Percentiles rank a stretch among this genome's conserved stretches.
These are phyloP conservation scores for Drosophila ananassae DNA, from an alignment of 1,140 invertebrate species.

Conservation along the genomic window DNA sequence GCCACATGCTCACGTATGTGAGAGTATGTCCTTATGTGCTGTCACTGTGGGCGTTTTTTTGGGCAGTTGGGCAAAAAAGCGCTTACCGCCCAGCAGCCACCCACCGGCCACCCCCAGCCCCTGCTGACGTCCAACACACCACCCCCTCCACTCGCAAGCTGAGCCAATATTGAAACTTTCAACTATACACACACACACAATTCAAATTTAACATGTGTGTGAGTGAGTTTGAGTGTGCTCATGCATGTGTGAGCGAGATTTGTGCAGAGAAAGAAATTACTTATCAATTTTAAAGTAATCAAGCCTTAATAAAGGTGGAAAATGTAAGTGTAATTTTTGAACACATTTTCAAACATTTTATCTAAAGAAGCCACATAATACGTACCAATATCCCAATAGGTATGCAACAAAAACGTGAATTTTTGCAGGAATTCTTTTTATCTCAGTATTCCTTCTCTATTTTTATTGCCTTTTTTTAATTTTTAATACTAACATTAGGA, in stretches of 20 bases:
- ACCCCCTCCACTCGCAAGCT: conserved; percentile 1
- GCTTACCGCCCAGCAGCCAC: conserved; percentile 1
- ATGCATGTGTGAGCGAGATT: conserved; percentile 22
- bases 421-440: no score
- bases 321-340: no score
- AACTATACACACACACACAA: conserved; percentile 59
- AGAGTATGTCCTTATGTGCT: conserved; percentile 47
- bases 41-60: conserved; percentile 66
- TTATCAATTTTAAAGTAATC: not conserved
- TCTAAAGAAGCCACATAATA: no score
- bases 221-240: conserved; percentile 17
- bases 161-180: conserved; percentile 78
- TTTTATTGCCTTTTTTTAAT: not conserved
- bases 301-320: no score
- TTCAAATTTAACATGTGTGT: conserved; percentile 37
- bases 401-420: no score
- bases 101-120: not conserved
- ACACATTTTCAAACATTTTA: no score
- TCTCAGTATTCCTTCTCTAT: no score
- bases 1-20: conserved; percentile 20
- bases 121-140: not conserved
- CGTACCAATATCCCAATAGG: no score
- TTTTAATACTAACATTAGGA: no score
- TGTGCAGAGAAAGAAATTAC: conserved; percentile 16
- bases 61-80: conserved; percentile 59